Evolutionary conservation across 1,140 invertebrate genomes (phyloP), one percentile per base, ranked within the genome.

Genomic region (Aphelenchoides besseyi): DNA sequence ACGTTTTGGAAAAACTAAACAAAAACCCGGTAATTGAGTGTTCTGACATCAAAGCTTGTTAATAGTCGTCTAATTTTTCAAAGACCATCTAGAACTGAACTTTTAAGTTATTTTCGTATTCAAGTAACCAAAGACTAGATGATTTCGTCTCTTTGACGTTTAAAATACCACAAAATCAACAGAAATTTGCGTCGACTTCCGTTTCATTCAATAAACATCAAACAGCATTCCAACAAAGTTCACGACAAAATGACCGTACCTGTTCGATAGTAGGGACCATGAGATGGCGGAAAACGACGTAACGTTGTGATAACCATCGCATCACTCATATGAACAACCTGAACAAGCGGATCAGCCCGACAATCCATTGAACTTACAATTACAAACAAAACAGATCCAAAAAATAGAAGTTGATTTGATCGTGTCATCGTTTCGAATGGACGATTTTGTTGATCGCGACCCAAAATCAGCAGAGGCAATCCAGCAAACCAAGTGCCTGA

Each of bases 1-100:
- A 16, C 66, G 53, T 66, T 68, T 68, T 5, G 16, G 1, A 1
- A 68, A 35, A 9, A n/a, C 48, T n/a, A 68, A 68, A 68, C 52
- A 26, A 63, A 16, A 16, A 16, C 61, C 32, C 28, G 30, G 8
- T 26, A 35, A 8, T 30, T 12, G 1, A 16, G 55, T 30, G 12
- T 28, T n/a, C 12, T 16, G 12, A 16, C 18, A 32, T 28, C 55
- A 32, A 59, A 59, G 1, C 29, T 28, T 3, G 55, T 26, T 8
- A 41, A 41, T 5, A n/a, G 37, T 5, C 5, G n/a, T 41, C n/a
- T 41, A 8, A 41, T 8, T 8, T 41, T 41, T 41, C 37, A 5
- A 8, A 41, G 5, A 41, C 5, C 37, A 8, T 41, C 5, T 5
- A 41, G n/a, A 41, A n/a, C 37, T 41, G 5, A 41, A 41, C 37